These are phyloP conservation scores for Psilanteris sp. DNA, from an alignment of 1,140 invertebrate genomes.

Conservation along the genomic window DNA sequence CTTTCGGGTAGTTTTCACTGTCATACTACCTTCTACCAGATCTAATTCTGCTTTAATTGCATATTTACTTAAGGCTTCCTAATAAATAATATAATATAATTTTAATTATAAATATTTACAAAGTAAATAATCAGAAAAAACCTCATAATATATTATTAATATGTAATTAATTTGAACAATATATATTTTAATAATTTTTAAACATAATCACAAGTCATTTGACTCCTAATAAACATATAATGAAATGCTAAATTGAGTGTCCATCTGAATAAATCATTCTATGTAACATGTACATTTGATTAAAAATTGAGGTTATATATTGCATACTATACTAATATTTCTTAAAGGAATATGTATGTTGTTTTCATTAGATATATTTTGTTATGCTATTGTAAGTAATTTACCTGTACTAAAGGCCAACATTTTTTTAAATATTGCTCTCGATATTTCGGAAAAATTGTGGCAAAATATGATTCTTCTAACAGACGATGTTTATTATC, in stretches of 20 bases:
- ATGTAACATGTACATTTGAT: too few species aligned
- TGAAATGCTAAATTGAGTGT: too few species aligned
- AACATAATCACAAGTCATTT: too few species aligned
- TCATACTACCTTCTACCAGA: slow-evolving; percentile 96
- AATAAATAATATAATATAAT: neutral
- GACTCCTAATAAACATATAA: too few species aligned
- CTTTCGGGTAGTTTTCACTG: slow-evolving; percentile 96
- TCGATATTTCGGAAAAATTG: slow-evolving; percentile 93
- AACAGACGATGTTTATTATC: slow-evolving; percentile 92
- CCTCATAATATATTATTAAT: too few species aligned
- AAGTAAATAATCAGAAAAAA: slow-evolving; percentile 6
- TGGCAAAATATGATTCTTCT: slow-evolving; percentile 89
- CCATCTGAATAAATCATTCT: too few species aligned
- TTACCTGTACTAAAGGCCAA: slow-evolving; percentile 94
- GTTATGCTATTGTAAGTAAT: neutral
- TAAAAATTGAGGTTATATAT: too few species aligned
- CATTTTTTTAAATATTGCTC: slow-evolving; percentile 98
- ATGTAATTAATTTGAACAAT: too few species aligned
- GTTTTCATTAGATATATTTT: neutral
- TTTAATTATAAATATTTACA: neutral
- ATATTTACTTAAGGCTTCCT: slow-evolving; percentile 86
- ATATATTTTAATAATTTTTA: neutral
- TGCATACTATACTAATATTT: too few species aligned
- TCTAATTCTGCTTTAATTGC: slow-evolving; percentile 95
- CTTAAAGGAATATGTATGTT: too few species aligned